phyloP scores from a whole-genome alignment of 2,888 invertebrate genomes.

The Aporophyla nigra region DNA sequence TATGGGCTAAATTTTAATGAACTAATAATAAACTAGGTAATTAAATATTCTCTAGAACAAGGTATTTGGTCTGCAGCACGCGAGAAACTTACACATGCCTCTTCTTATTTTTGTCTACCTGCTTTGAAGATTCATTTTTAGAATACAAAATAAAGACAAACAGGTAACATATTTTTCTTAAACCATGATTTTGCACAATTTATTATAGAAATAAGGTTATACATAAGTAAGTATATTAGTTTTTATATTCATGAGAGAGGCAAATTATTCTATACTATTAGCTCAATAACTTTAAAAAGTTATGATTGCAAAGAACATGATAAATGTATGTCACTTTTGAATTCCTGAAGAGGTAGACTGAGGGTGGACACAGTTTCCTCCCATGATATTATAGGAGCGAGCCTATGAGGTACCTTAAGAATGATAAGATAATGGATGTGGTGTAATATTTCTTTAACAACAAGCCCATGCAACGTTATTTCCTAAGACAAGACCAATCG shows the following conservation, averaged over 20 bases:
- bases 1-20: conserved; percentile 7
- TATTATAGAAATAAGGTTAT: conserved; percentile 43
- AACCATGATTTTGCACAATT: conserved; percentile 45
- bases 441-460: conserved; percentile 11
- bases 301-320: conserved; percentile 8
- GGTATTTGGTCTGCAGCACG: conserved; percentile 57
- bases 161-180: conserved; percentile 72
- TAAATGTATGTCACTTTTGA: background rate
- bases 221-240: conserved; percentile 54
- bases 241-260: conserved; percentile 12
- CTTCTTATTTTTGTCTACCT: conserved; percentile 57
- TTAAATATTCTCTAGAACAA: conserved; percentile 41
- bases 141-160: conserved; percentile 57
- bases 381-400: background rate
- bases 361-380: background rate
- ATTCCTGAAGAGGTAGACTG: background rate
- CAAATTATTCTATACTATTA: conserved; percentile 20
- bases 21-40: conserved; percentile 41
- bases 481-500: conserved; percentile 10
- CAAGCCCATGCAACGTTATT: conserved; percentile 36
- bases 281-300: background rate
- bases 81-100: conserved; percentile 49
- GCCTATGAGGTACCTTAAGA: conserved; percentile 1
- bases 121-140: conserved; percentile 65
- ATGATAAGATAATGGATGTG: background rate